phyloP scores from a whole-genome alignment of 2,113 vertebrate species.

The Panthera tigris region DNA sequence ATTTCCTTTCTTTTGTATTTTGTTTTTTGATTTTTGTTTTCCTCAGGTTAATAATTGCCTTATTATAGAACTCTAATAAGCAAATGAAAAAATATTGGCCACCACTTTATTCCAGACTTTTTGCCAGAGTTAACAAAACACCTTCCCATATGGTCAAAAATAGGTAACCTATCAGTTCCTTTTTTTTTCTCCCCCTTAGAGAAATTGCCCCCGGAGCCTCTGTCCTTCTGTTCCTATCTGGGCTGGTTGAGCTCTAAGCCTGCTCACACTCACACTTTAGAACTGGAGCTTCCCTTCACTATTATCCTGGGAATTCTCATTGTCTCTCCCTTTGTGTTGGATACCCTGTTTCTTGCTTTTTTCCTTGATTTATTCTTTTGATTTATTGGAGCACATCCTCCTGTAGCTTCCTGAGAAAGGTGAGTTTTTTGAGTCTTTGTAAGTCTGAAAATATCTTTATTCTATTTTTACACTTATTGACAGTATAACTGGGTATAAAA shows the following conservation, averaged over 20 bases:
- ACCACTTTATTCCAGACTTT: not conserved
- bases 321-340: not conserved
- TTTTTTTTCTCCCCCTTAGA: not conserved
- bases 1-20: not conserved
- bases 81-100: not conserved
- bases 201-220: not conserved
- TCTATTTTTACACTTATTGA: not conserved
- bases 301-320: not conserved
- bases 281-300: not conserved
- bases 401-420: constrained; percentile 33
- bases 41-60: not conserved
- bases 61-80: not conserved
- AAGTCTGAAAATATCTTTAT: constrained; percentile 12
- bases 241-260: not conserved
- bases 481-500: not conserved
- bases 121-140: not conserved
- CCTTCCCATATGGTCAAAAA: not conserved
- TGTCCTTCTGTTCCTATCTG: not conserved
- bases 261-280: not conserved
- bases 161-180: not conserved
- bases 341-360: not conserved
- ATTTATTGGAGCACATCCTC: not conserved
- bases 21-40: not conserved
- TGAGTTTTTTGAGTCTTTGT: not conserved
- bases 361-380: constrained; percentile 17